Evolutionary conservation across 2,888 invertebrate species (phyloP).

Genomic region (Eupithecia tripunctaria): DNA sequence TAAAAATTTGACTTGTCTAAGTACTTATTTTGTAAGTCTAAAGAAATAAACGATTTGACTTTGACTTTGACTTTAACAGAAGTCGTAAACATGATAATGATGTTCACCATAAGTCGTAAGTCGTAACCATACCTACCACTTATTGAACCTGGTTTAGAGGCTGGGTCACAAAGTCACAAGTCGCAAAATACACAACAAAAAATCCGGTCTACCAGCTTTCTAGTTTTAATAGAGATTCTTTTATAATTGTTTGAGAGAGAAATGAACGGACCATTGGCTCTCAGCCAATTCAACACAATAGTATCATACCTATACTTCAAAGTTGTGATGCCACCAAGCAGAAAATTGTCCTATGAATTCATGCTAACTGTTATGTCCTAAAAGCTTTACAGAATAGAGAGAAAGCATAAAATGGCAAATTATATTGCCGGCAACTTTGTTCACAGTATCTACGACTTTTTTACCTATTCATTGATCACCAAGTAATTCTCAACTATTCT

Average conservation of each 20-base stretch:
- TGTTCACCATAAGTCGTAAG: not conserved
- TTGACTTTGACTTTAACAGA: no score
- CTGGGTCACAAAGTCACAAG: not conserved
- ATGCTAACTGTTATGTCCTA: not conserved
- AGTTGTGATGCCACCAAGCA: constrained; percentile 27
- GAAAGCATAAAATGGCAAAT: not conserved
- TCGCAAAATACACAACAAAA: constrained; percentile 5
- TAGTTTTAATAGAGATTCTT: constrained; percentile 48
- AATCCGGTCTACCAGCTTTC: constrained; percentile 30
- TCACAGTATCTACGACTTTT: not conserved
- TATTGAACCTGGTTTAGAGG: no score
- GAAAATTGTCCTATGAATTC: constrained; percentile 27
- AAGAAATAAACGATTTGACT: no score
- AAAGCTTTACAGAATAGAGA: constrained; percentile 1
- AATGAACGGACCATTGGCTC: constrained; percentile 52
- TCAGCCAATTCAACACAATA: constrained; percentile 48
- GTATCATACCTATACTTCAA: constrained; percentile 35
- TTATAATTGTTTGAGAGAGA: constrained; percentile 48
- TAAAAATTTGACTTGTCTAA: no score
- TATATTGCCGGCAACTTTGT: not conserved
- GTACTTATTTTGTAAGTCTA: no score
- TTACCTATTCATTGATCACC: not conserved
- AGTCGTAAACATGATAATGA: no score
- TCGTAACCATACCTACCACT: not conserved
- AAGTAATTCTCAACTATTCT: not conserved